Conservation (phyloP, 2,113 vertebrate species). For the Saccopteryx leptura region DNA sequence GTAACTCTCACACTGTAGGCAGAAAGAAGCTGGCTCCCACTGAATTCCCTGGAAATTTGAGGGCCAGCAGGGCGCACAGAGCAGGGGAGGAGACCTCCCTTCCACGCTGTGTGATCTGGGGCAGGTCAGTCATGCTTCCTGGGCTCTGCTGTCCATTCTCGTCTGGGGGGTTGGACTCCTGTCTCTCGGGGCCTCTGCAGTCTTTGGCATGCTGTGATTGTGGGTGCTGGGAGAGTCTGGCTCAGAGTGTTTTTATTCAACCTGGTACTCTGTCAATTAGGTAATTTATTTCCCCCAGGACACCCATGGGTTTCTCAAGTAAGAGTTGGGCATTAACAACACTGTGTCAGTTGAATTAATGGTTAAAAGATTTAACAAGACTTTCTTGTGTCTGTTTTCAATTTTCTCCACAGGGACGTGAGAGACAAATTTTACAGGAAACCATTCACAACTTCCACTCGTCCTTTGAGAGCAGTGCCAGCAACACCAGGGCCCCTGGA, state of each 20-base stretch:
- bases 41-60: background rate
- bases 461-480: slow-evolving; percentile 98
- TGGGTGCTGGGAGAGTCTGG: background rate
- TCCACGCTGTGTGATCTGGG: background rate
- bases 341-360: slow-evolving; percentile 23
- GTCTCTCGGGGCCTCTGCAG: background rate
- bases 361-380: slow-evolving; percentile 70
- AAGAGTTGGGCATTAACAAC: slow-evolving; percentile 19
- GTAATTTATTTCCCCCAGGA: slow-evolving; percentile 52
- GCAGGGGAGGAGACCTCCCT: background rate
- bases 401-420: slow-evolving; percentile 92
- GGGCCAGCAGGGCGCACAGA: background rate
- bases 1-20: background rate
- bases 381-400: slow-evolving; percentile 72
- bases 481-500: slow-evolving; percentile 93
- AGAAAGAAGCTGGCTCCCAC: background rate
- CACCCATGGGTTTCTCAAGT: background rate
- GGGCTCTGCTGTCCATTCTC: background rate
- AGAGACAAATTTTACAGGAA: slow-evolving; percentile 98
- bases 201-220: background rate
- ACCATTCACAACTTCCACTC: slow-evolving; percentile 99
- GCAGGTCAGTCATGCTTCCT: no score
- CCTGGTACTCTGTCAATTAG: background rate
- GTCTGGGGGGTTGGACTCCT: background rate
- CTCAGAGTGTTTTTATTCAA: slow-evolving; percentile 50